phyloP scores from a whole-genome alignment of 2,888 invertebrate species.

The Leptinotarsa juncta region DNA sequence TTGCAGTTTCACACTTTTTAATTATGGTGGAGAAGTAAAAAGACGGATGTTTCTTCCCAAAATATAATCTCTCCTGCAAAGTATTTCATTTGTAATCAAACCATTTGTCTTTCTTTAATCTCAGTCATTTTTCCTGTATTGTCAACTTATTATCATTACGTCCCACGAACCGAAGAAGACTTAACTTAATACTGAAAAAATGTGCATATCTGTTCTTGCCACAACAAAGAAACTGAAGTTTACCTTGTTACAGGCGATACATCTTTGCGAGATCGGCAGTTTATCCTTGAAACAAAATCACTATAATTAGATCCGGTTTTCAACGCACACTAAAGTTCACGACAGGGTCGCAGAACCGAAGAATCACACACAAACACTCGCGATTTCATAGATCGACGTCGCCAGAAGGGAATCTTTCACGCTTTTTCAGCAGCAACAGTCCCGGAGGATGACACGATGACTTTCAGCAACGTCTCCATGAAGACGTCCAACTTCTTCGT shows the following conservation, averaged over 20 bases:
- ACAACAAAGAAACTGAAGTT: constrained; percentile 1
- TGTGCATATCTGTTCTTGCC: neutral
- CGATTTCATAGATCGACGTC: constrained; percentile 5
- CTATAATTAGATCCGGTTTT: constrained; percentile 16
- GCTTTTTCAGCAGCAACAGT: neutral
- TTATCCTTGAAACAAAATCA: constrained; percentile 30
- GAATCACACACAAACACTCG: neutral
- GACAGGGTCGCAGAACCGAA: neutral
- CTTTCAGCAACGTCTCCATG: constrained; percentile 29
- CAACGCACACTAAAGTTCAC: constrained; percentile 9
- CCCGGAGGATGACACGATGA: constrained; percentile 9
- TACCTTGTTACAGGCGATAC: constrained; percentile 21
- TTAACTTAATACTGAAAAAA: neutral
- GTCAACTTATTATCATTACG: no score
- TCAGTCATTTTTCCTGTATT: no score
- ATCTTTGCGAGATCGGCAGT: constrained; percentile 23
- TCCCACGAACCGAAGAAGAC: no score
- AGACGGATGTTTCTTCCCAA: no score
- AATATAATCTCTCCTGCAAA: no score
- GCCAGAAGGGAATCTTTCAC: neutral
- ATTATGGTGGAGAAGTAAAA: no score
- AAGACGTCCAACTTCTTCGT: constrained; percentile 36
- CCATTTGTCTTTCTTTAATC: no score
- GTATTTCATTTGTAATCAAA: no score
- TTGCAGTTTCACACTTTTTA: no score